Percentiles rank a stretch among this genome's conserved stretches.
phyloP scores from a whole-genome alignment of 2,888 invertebrate species.

The Mesochorus sp. region DNA sequence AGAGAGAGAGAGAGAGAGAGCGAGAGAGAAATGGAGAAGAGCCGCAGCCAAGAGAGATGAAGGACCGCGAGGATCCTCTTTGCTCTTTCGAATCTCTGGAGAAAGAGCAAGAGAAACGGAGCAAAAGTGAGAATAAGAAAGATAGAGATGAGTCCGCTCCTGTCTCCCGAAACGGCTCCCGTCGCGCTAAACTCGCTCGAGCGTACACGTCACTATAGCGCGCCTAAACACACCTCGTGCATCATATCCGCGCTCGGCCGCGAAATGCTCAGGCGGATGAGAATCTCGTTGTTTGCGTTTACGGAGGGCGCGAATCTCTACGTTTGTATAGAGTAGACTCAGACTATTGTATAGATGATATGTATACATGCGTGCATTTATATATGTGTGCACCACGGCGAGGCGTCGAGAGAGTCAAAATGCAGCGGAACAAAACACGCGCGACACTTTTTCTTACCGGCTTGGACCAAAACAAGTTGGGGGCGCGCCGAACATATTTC shows the following conservation, averaged over 20 bases:
- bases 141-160: slow-evolving; percentile 42
- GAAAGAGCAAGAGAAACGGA: slow-evolving; percentile 2
- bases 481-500: slow-evolving; percentile 2
- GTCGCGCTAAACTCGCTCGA: slow-evolving; percentile 73
- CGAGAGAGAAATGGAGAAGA: slow-evolving; percentile 63
- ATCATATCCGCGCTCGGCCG: slow-evolving; percentile 71
- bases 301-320: slow-evolving; percentile 6
- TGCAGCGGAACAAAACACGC: not conserved
- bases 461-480: not conserved
- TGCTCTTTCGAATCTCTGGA: slow-evolving; percentile 40
- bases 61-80: not conserved
- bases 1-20: slow-evolving; percentile 48
- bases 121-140: slow-evolving; percentile 29
- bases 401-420: slow-evolving; percentile 27
- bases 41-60: slow-evolving; percentile 15
- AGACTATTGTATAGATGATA: slow-evolving; percentile 7
- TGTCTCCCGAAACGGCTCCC: slow-evolving; percentile 77
- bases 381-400: not conserved
- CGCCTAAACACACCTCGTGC: slow-evolving; percentile 82
- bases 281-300: slow-evolving; percentile 35
- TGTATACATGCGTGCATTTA: not conserved
- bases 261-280: slow-evolving; percentile 21
- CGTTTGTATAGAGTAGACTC: not conserved
- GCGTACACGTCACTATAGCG: slow-evolving; percentile 78
- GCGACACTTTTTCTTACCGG: slow-evolving; percentile 30